A percentile compares a stretch with the other conserved stretches of the same genome.
These are phyloP conservation scores for Spisula solida DNA, from an alignment of 2,888 invertebrate genomes.

Conservation along the genomic window DNA sequence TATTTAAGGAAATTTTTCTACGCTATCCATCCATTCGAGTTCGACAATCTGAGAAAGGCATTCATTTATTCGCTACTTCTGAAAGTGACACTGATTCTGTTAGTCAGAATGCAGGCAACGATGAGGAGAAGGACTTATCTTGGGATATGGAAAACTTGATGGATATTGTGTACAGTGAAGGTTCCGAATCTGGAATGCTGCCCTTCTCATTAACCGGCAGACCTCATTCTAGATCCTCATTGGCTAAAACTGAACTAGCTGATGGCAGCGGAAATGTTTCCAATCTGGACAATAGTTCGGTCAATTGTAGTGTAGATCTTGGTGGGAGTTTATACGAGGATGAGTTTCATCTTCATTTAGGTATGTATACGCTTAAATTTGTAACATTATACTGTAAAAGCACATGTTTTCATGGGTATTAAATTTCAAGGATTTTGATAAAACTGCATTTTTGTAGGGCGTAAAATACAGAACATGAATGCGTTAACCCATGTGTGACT, in stretches of 20 bases:
- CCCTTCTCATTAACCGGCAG: neutral
- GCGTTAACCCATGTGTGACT: no score
- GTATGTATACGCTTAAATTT: conserved; percentile 40
- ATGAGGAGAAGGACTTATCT: conserved; percentile 73
- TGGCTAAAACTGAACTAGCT: neutral
- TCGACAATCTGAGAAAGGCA: conserved; percentile 61
- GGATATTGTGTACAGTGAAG: conserved; percentile 66
- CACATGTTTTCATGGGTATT: no score
- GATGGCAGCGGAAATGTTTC: neutral
- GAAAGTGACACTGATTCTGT: conserved; percentile 50
- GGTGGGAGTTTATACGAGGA: conserved; percentile 68
- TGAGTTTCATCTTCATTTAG: conserved; percentile 65
- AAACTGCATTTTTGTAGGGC: no score
- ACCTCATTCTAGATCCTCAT: neutral
- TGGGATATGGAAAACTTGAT: conserved; percentile 79
- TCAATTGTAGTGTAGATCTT: conserved; percentile 61
- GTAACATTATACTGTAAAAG: no score
- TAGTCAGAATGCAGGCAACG: conserved; percentile 26
- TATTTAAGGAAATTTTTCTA: conserved; percentile 64
- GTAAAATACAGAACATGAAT: no score
- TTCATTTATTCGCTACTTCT: conserved; percentile 47
- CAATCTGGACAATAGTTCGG: conserved; percentile 35
- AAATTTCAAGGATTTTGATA: no score
- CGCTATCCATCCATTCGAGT: conserved; percentile 70
- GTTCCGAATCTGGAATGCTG: conserved; percentile 47